A percentile compares a stretch with the other conserved stretches of the same genome.
phyloP scores from a whole-genome alignment of 2,888 invertebrate genomes.

The Agrochola macilenta region DNA sequence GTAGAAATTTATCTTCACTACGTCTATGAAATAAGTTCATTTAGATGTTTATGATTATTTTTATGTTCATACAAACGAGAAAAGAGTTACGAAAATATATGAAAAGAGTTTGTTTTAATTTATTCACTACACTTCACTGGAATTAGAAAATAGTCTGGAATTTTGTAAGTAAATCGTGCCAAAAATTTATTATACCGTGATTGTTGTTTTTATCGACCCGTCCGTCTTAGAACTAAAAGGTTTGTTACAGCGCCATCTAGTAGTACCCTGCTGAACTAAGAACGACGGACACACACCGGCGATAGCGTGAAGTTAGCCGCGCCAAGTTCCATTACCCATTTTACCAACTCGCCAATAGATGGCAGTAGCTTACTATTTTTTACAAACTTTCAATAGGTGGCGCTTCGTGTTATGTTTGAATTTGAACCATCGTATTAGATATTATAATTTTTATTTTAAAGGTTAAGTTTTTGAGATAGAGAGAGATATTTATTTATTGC shows the following conservation, averaged over 20 bases:
- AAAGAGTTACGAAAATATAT: too few relatives aligned
- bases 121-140: too few relatives aligned
- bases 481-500: neutral
- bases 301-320: neutral
- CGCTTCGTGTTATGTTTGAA: neutral
- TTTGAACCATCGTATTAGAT: too few relatives aligned
- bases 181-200: neutral
- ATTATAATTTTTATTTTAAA: neutral
- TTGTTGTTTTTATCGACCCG: neutral
- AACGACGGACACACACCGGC: neutral
- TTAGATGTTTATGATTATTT: neutral
- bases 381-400: slow-evolving; percentile 31
- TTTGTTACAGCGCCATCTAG: slow-evolving; percentile 57
- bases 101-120: neutral
- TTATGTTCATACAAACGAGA: neutral
- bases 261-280: neutral
- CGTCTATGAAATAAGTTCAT: neutral
- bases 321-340: neutral
- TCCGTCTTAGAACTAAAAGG: neutral
- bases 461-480: neutral
- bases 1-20: neutral
- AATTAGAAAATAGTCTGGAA: neutral
- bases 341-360: slow-evolving; percentile 21
- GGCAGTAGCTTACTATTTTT: slow-evolving; percentile 1
- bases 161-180: neutral